Evolutionary conservation across 2,113 vertebrate species (phyloP).

Genomic region (Dromiciops gliroides): DNA sequence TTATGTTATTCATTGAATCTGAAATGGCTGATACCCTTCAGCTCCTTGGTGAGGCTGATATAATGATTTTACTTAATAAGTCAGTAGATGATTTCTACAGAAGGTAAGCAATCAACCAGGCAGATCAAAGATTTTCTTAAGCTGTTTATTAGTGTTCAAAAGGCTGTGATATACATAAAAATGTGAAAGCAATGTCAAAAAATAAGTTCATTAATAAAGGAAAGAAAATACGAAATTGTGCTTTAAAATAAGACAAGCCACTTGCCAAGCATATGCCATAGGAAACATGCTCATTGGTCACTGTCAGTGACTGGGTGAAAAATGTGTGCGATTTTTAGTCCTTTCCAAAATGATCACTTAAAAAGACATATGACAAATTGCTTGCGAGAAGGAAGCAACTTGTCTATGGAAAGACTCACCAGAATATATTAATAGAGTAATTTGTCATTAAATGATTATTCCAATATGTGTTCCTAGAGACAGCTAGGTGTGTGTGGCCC

Average conservation of each 20-base stretch:
- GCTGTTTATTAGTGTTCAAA: constrained; percentile 58
- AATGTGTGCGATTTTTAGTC: constrained; percentile 44
- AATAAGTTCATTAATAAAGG: constrained; percentile 23
- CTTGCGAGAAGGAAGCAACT: constrained; percentile 30
- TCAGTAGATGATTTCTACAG: constrained; percentile 63
- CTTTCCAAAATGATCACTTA: constrained; percentile 26
- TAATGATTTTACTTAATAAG: constrained; percentile 69
- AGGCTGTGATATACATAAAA: neutral
- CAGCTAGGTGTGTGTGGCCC: constrained; percentile 53
- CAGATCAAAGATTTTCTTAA: constrained; percentile 62
- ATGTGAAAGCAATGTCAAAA: constrained; percentile 38
- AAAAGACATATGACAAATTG: constrained; percentile 49
- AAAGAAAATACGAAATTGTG: neutral
- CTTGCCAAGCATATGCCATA: constrained; percentile 36
- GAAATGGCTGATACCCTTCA: constrained; percentile 49
- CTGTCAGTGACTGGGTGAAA: constrained; percentile 22
- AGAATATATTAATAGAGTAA: constrained; percentile 58
- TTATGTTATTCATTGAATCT: constrained; percentile 54
- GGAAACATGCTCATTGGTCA: constrained; percentile 17
- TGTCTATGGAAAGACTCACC: constrained; percentile 36
- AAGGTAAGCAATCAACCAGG: constrained; percentile 38
- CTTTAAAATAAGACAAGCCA: constrained; percentile 21
- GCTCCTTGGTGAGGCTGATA: constrained; percentile 50
- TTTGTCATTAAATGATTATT: constrained; percentile 67
- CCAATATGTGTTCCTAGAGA: constrained; percentile 22